A percentile compares a stretch with the other conserved stretches of the same genome.
phyloP scores from a whole-genome alignment of 2,113 vertebrate genomes.

The Tinamus guttatus region DNA sequence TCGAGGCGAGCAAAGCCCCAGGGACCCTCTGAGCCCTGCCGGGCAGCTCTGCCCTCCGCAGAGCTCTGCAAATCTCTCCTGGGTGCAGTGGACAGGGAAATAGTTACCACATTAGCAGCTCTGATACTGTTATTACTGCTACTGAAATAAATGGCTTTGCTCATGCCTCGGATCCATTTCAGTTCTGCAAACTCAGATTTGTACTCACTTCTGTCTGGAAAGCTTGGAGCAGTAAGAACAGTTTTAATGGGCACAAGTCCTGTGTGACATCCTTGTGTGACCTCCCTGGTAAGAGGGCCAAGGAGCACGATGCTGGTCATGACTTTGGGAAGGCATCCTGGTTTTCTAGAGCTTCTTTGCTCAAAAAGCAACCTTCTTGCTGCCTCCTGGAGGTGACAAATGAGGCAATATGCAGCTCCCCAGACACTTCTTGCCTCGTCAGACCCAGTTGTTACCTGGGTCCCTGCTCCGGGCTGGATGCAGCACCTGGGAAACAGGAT shows the following conservation, averaged over 20 bases:
- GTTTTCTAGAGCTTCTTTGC: fast-evolving
- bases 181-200: fast-evolving
- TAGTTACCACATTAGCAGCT: fast-evolving
- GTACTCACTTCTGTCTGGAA: fast-evolving
- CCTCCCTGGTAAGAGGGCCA: not conserved
- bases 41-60: not conserved
- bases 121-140: not conserved
- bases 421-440: not conserved
- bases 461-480: not conserved
- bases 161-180: fast-evolving
- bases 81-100: not conserved
- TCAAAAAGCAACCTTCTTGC: not conserved
- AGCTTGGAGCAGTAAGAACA: fast-evolving
- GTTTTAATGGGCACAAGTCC: fast-evolving
- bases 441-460: not conserved
- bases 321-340: not conserved
- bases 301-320: not conserved
- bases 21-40: fast-evolving
- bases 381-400: not conserved
- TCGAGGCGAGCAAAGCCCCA: fast-evolving
- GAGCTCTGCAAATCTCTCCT: not conserved
- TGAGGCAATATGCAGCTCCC: not conserved
- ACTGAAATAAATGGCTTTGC: not conserved
- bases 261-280: fast-evolving
- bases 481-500: not conserved